Conservation (phyloP, 1,140 invertebrate genomes). For the Drosophila gunungcola region DNA sequence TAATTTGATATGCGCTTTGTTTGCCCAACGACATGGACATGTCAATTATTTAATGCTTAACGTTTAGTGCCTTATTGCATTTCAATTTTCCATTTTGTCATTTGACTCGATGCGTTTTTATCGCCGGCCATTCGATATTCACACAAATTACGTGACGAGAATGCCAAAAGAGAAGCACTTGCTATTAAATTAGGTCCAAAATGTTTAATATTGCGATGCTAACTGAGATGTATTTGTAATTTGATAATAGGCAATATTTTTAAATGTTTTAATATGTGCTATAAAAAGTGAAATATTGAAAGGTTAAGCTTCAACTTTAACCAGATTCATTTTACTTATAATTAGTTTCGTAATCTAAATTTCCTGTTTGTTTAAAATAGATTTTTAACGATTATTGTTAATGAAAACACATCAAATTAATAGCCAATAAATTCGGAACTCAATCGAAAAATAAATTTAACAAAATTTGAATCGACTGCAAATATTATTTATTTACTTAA, state of each 20-base stretch:
- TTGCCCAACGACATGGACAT: slow-evolving; percentile 59
- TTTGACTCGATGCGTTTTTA: slow-evolving; percentile 47
- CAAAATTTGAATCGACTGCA: slow-evolving; percentile 3
- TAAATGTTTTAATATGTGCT: not conserved
- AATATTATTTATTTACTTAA: slow-evolving; percentile 10
- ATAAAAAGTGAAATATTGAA: too few species aligned
- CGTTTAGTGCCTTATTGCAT: slow-evolving; percentile 70
- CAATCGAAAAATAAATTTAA: not conserved
- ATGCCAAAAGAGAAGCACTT: slow-evolving; percentile 6
- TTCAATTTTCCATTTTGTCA: slow-evolving; percentile 61
- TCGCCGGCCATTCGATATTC: slow-evolving; percentile 36
- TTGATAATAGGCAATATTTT: not conserved
- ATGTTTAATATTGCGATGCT: slow-evolving; percentile 1
- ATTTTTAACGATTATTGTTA: slow-evolving; percentile 3
- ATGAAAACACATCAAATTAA: slow-evolving; percentile 11
- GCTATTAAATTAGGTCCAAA: slow-evolving; percentile 21
- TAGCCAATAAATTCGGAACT: slow-evolving; percentile 10
- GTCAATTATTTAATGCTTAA: slow-evolving; percentile 75
- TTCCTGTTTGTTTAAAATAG: slow-evolving; percentile 2
- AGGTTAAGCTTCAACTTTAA: too few species aligned
- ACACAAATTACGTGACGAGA: slow-evolving; percentile 36
- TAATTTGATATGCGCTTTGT: slow-evolving; percentile 71
- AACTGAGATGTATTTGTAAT: slow-evolving; percentile 8
- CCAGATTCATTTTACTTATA: too few species aligned
- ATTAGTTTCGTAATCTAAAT: too few species aligned